Evolutionary conservation across 2,888 invertebrate genomes (phyloP), one percentile per base, ranked within the genome.

Genomic region (Eristalis tenax): DNA sequence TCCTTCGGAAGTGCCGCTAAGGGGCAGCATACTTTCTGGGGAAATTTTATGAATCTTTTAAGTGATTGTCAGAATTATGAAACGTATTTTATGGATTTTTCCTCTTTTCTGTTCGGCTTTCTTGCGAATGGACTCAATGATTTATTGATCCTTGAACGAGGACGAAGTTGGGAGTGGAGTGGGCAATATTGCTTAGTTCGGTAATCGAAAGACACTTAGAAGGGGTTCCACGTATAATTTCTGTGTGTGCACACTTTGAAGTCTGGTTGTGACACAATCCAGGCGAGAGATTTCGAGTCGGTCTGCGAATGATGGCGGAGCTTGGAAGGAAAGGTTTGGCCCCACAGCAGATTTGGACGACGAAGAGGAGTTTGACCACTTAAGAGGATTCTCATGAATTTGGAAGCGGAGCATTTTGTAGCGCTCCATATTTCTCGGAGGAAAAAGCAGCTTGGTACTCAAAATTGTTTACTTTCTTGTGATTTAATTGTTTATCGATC

Each of bases 41-140:
- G 18, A 63, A 63, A 11, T 63, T 32, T 63, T 32, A 63, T 63
- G 63, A 63, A 63, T 63, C 63, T 63, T 32, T 63, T 18, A 63
- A 63, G 63, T 63, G 63, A 63, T 63, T 63, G 63, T 63, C 32
- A n/a, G 32, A 63, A n/a, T 32, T 63, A 50, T 63, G 18, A 10
- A 32, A 18, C n/a, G 28, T 63, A 63, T 32, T 63, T 63, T 28
- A 18, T 32, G 26, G 50, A 38, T 38, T 38, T 10, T 50, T 50
- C 18, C 18, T 8, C 50, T n/a, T 43, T 43, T 43, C 18, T 50
- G 18, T n/a, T 8, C 6, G 0, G 50, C 8, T 50, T 22, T 50
- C 18, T 50, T 18, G 4, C 18, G 50, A 50, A 18, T 50, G 18
- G 50, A 18, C 18, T 50, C 50, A 18, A 50, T 50, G 50, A 50